Percentiles rank a stretch among this genome's conserved stretches.
Conservation (phyloP, 2,797 vertebrate species). For the Meriones psammophilus region DNA sequence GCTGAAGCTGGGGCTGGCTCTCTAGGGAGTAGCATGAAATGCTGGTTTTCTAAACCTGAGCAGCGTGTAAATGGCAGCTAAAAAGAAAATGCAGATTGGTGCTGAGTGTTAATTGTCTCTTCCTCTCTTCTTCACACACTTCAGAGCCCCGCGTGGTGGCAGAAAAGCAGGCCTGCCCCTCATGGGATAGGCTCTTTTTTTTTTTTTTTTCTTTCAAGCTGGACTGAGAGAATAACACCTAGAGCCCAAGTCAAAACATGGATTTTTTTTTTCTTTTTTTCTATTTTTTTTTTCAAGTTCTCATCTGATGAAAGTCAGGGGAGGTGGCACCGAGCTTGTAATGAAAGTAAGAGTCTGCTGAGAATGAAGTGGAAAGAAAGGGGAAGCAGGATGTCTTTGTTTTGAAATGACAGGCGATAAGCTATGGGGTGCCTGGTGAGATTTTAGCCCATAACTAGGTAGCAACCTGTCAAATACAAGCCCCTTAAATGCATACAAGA, state of each 20-base stretch:
- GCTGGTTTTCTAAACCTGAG: constrained; percentile 85
- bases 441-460: constrained; percentile 84
- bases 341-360: constrained; percentile 79
- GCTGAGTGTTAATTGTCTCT: constrained; percentile 79
- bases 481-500: constrained; percentile 83
- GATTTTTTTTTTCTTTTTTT: neutral
- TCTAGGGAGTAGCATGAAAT: constrained; percentile 82
- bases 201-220: constrained; percentile 74
- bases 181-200: constrained; percentile 47
- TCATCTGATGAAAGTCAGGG: constrained; percentile 82
- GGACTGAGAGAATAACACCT: constrained; percentile 84
- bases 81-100: constrained; percentile 81
- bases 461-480: constrained; percentile 84
- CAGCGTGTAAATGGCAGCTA: constrained; percentile 83
- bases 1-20: constrained; percentile 82
- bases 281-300: constrained; percentile 43
- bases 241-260: constrained; percentile 83
- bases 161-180: constrained; percentile 76
- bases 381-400: constrained; percentile 82
- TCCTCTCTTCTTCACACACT: constrained; percentile 72
- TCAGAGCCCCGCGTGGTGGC: constrained; percentile 69
- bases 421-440: constrained; percentile 80
- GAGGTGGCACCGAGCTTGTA: constrained; percentile 70
- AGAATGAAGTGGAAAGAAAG: constrained; percentile 78
- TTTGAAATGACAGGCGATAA: constrained; percentile 84